phyloP scores from a whole-genome alignment of 2,888 invertebrate species.

The Herminia tarsipennalis region DNA sequence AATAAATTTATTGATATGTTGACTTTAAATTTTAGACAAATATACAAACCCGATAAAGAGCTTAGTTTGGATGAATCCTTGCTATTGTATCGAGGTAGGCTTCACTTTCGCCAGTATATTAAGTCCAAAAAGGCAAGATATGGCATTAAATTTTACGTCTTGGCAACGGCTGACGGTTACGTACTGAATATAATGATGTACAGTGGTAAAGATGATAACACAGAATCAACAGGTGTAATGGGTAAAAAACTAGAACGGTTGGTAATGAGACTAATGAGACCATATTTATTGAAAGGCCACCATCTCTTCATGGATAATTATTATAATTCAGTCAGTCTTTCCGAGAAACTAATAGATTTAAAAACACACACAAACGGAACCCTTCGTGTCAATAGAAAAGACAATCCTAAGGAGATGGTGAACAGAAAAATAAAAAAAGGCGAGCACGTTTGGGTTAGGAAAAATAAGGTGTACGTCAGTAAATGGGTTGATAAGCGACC shows the following conservation, averaged over 20 bases:
- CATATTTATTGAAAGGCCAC: conserved; percentile 8
- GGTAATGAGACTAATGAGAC: conserved; percentile 9
- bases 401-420: background rate
- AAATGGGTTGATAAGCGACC: conserved; percentile 10
- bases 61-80: conserved; percentile 6
- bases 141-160: conserved; percentile 11
- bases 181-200: conserved; percentile 10
- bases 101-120: conserved; percentile 7
- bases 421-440: conserved; percentile 1
- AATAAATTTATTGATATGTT: conserved; percentile 3
- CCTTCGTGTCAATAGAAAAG: background rate
- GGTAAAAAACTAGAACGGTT: conserved; percentile 3
- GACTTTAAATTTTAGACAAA: background rate
- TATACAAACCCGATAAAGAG: conserved; percentile 4
- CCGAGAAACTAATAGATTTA: conserved; percentile 1
- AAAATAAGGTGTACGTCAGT: conserved; percentile 5
- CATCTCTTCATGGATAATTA: conserved; percentile 9
- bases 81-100: background rate
- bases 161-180: conserved; percentile 5
- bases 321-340: conserved; percentile 3
- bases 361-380: conserved; percentile 7
- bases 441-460: conserved; percentile 9
- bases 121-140: conserved; percentile 11
- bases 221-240: too few relatives aligned
- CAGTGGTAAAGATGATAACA: background rate